phyloP scores from a whole-genome alignment of 2,888 invertebrate genomes.

The Micoletzkya japonica region DNA sequence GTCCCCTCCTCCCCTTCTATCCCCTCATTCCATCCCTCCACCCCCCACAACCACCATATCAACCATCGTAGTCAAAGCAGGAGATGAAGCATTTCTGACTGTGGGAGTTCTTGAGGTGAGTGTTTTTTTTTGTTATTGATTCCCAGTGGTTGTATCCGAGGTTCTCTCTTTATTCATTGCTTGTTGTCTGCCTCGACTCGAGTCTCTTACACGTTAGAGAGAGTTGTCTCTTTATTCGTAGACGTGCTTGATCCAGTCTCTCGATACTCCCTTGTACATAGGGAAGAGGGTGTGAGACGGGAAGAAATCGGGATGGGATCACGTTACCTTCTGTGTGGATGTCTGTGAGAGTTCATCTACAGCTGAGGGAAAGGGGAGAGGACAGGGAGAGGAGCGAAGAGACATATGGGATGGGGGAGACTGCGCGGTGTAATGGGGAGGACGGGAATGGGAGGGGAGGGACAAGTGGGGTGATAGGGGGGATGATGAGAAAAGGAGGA shows the following conservation, averaged over 20 bases:
- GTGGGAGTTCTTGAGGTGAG: conserved; percentile 82
- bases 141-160: no score
- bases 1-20: conserved; percentile 13
- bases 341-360: neutral
- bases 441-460: neutral
- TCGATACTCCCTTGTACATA: no score
- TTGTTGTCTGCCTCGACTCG: neutral
- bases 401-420: neutral
- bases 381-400: conserved; percentile 1
- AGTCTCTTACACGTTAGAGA: neutral
- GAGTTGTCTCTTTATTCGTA: neutral
- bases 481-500: no score
- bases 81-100: conserved; percentile 79
- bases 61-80: conserved; percentile 86
- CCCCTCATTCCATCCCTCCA: neutral
- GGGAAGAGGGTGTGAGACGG: no score
- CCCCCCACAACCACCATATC: conserved; percentile 76
- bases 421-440: neutral
- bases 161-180: neutral
- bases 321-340: neutral
- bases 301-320: no score
- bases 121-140: neutral
- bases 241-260: conserved; percentile 1
- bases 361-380: neutral
- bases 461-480: neutral